A percentile compares a stretch with the other conserved stretches of the same genome.
Evolutionary conservation across 2,113 vertebrate genomes (phyloP).

Genomic region (Bubo bubo): DNA sequence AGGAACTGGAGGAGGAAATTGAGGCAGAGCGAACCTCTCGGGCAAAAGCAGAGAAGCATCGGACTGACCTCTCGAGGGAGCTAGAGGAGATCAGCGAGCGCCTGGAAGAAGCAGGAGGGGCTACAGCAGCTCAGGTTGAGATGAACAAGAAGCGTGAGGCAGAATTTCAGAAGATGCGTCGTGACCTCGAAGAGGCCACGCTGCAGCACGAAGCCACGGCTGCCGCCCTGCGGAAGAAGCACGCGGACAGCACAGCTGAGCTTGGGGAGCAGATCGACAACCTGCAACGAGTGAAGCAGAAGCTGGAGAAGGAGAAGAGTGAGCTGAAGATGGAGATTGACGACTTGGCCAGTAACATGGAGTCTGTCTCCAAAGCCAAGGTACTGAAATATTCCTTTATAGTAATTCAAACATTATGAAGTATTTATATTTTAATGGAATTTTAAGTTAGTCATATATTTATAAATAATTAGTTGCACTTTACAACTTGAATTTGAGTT

Average conservation of each 20-base stretch:
- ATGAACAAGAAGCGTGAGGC: too few relatives aligned
- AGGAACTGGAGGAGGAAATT: constrained; percentile 60
- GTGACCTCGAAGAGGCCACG: too few relatives aligned
- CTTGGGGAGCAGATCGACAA: constrained; percentile 65
- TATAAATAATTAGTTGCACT: neutral
- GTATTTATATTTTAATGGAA: neutral
- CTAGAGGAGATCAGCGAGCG: too few relatives aligned
- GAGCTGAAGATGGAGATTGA: constrained; percentile 92
- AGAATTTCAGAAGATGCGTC: too few relatives aligned
- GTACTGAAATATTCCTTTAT: neutral
- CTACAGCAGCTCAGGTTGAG: too few relatives aligned
- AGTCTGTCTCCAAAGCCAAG: constrained; percentile 78
- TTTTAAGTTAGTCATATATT: neutral
- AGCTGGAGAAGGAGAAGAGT: constrained; percentile 93
- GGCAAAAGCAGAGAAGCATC: constrained; percentile 20
- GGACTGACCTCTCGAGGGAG: too few relatives aligned
- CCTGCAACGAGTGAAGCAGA: constrained; percentile 88
- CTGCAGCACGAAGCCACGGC: too few relatives aligned
- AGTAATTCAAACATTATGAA: neutral
- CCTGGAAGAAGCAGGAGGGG: too few relatives aligned
- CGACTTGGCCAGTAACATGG: constrained; percentile 79
- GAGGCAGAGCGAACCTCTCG: constrained; percentile 72
- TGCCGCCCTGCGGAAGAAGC: too few relatives aligned
- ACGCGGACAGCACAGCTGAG: too few relatives aligned
- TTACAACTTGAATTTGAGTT: neutral